phyloP scores from a whole-genome alignment of 2,113 vertebrate genomes.

The Dromaius novaehollandiae region DNA sequence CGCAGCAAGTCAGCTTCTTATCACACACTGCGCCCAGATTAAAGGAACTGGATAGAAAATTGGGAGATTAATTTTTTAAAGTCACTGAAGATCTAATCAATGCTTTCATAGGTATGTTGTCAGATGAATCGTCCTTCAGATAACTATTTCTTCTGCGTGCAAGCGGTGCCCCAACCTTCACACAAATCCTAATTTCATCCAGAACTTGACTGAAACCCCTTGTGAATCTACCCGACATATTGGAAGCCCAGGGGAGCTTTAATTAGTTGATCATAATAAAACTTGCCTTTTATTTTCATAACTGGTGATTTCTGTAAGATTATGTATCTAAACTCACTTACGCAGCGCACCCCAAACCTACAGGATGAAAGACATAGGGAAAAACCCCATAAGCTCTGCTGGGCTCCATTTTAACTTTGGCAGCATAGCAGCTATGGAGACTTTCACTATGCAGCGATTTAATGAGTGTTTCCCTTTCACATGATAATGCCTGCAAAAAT shows the following conservation, averaged over 20 bases:
- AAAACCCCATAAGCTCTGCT: background rate
- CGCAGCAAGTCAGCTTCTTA: background rate
- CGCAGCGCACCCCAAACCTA: background rate
- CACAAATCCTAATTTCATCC: background rate
- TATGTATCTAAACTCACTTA: background rate
- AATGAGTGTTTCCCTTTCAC: background rate
- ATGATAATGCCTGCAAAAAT: background rate
- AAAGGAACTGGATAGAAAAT: background rate
- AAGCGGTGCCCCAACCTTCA: background rate
- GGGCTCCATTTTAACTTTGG: background rate
- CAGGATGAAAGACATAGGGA: background rate
- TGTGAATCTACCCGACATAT: background rate
- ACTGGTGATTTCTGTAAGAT: background rate
- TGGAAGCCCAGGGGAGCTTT: background rate
- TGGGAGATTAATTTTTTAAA: background rate
- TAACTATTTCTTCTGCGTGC: background rate
- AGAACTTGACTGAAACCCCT: background rate
- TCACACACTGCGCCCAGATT: accelerated
- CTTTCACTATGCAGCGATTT: background rate
- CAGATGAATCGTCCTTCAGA: background rate
- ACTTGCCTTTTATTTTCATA: background rate
- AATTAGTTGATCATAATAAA: background rate
- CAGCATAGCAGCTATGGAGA: background rate
- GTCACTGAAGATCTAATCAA: too few species aligned
- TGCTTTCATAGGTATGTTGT: accelerated